Evolutionary conservation across 2,888 invertebrate species (phyloP).

Genomic region (Luperina testacea): DNA sequence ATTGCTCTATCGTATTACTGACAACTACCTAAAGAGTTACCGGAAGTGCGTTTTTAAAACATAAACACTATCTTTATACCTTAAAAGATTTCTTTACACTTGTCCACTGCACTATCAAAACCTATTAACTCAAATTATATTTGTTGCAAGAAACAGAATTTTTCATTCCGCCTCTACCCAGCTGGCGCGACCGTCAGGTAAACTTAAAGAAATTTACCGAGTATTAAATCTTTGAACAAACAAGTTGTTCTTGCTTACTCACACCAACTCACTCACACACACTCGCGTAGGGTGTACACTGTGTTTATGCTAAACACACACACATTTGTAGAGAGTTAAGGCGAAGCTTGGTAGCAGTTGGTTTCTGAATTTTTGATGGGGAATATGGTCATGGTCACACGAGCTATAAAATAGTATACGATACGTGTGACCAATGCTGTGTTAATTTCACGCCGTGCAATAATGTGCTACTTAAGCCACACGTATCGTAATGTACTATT

Average conservation of each 20-base stretch:
- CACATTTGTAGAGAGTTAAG: conserved; percentile 54
- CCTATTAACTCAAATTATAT: neutral
- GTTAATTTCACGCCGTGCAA: too few species aligned
- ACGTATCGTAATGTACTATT: too few species aligned
- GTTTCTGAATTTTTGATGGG: neutral
- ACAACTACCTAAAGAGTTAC: neutral
- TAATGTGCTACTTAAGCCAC: too few species aligned
- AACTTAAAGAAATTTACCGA: conserved; percentile 88
- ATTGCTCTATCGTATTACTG: too few species aligned
- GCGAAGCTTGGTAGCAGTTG: conserved; percentile 30
- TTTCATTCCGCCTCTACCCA: conserved; percentile 70
- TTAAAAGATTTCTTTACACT: neutral
- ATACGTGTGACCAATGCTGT: too few species aligned
- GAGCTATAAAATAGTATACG: neutral
- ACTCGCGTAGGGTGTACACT: conserved; percentile 26
- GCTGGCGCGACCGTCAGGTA: conserved; percentile 77
- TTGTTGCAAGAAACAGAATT: conserved; percentile 47
- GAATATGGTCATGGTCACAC: neutral
- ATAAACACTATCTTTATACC: neutral
- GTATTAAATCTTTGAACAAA: conserved; percentile 90
- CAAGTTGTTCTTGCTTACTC: conserved; percentile 89
- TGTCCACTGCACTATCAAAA: neutral
- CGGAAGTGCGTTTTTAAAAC: neutral
- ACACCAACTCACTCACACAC: conserved; percentile 75
- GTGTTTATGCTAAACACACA: conserved; percentile 43